phyloP scores from a whole-genome alignment of 2,888 invertebrate species.

The Xestoiulus laeticollis region DNA sequence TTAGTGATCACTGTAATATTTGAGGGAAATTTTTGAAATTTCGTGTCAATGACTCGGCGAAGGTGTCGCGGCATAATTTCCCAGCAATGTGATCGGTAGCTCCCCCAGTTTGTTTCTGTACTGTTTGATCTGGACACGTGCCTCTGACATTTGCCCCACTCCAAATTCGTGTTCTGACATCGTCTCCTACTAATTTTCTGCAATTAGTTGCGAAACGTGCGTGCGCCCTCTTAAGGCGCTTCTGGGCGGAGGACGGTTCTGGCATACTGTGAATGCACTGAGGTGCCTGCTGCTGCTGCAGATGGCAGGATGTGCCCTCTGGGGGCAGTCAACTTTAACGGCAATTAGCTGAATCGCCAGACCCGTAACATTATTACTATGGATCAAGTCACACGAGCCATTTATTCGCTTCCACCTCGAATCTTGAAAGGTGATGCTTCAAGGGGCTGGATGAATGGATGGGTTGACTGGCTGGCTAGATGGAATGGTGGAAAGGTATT shows the following conservation, averaged over 20 bases:
- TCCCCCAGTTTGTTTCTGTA: neutral
- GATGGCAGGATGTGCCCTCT: slow-evolving; percentile 37
- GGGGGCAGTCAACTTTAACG: slow-evolving; percentile 10
- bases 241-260: neutral
- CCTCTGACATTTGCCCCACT: too few species aligned
- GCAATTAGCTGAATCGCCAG: slow-evolving; percentile 23
- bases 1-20: too few species aligned
- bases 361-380: slow-evolving; percentile 17
- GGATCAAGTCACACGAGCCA: slow-evolving; percentile 29
- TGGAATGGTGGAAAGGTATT: too few species aligned
- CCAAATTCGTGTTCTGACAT: neutral
- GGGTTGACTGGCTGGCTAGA: too few species aligned
- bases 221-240: neutral
- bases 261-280: neutral
- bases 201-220: neutral
- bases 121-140: neutral
- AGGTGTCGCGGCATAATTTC: neutral
- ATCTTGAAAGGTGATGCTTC: neutral
- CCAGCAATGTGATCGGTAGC: neutral
- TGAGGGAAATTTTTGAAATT: too few species aligned
- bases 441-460: neutral
- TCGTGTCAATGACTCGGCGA: too few species aligned
- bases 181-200: neutral
- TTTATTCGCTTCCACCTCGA: neutral
- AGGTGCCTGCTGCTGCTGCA: neutral